Evolutionary conservation across 1,140 invertebrate genomes (phyloP).

Genomic region (Megalopta genalis): DNA sequence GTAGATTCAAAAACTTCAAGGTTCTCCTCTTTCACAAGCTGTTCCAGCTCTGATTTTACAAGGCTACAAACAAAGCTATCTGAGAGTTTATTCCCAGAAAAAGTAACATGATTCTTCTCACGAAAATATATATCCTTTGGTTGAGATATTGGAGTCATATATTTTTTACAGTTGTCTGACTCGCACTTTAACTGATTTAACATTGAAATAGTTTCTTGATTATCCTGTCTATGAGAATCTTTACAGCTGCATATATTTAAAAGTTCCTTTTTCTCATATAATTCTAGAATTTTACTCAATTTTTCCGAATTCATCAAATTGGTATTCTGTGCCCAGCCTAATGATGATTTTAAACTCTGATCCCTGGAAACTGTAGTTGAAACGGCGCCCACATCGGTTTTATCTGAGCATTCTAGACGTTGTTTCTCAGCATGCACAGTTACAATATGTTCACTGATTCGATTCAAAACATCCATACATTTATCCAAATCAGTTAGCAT

Average conservation of each 20-base stretch:
- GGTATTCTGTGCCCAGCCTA: conserved; percentile 24
- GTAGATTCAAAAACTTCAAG: conserved; percentile 5
- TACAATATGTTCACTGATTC: conserved; percentile 55
- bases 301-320: conserved; percentile 35
- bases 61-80: neutral
- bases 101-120: neutral
- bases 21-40: conserved; percentile 8
- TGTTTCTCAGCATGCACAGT: conserved; percentile 46
- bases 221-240: neutral
- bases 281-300: conserved; percentile 16
- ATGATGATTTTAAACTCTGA: conserved; percentile 33
- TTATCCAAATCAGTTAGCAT: conserved; percentile 43
- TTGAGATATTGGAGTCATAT: neutral
- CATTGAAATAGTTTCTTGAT: neutral
- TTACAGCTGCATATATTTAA: conserved; percentile 5
- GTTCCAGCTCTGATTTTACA: conserved; percentile 20
- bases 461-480: conserved; percentile 55
- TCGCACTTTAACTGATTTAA: conserved; percentile 3
- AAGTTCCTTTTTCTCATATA: conserved; percentile 27
- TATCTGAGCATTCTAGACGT: conserved; percentile 12
- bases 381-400: conserved; percentile 51
- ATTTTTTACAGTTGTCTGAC: conserved; percentile 9
- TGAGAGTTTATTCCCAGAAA: conserved; percentile 10
- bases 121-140: conserved; percentile 10
- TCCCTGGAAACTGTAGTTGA: conserved; percentile 55